Evolutionary conservation across 2,888 invertebrate genomes (phyloP), one percentile per base, ranked within the genome.

Genomic region (Euzetes globulus): DNA sequence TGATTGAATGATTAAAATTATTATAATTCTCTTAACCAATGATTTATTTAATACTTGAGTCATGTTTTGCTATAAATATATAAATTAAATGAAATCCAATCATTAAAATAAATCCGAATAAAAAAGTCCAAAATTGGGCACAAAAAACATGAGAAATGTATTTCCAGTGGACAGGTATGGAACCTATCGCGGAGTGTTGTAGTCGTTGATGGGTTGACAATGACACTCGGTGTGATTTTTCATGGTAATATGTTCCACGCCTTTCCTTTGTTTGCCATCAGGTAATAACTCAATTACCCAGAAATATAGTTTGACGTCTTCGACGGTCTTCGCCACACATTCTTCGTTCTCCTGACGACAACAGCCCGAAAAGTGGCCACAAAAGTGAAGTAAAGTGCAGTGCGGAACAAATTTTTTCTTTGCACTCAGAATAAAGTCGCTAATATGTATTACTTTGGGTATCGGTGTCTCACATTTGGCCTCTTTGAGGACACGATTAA

Each of bases 321-420:
- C 72, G 11, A 75, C 50, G n/a, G 63, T 72, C 29, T 75, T 75
- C 5, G 75, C 41, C 13, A 72, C 72, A 33, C 75, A 75, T 29
- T 72, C 58, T 33, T 75, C 75, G 41, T 58, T 75, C 72, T 75
- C 75, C n/a, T 73, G 72, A 33, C 72, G 75, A 72, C 75, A 75
- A 50, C 75, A 75, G 9, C 75, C 75, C 25, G 75, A 63, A 22
- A 72, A 41, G 22, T 41, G 72, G n/a, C 72, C 75, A 63, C 75
- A 75, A 55, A 50, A 19, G 29, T 75, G 72, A 27, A 75, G 33
- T 33, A 37, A 58, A 13, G 75, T 75, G 19, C 75, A 75, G 45
- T 75, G 75, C 17, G 75, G 75, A 15, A 75, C 47, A 25, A 41
- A 75, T 45, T 75, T 75, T 50, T 75, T 75, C 19, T 29, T 75